Conservation (phyloP, 2,888 invertebrate species). For the Operophtera brumata region DNA sequence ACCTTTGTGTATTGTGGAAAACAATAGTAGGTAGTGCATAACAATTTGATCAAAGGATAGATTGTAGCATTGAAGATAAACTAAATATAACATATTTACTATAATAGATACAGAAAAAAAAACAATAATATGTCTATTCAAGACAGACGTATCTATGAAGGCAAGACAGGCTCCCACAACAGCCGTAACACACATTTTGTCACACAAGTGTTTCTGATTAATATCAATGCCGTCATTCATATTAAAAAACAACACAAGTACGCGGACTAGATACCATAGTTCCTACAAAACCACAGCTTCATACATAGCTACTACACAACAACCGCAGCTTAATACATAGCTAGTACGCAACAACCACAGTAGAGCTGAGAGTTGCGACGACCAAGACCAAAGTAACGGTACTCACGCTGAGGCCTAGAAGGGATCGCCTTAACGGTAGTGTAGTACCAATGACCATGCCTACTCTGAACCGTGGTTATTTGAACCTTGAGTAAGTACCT, state of each 20-base stretch:
- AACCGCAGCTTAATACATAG: slow-evolving; percentile 1
- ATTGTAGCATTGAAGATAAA: no score
- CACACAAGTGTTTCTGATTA: slow-evolving; percentile 3
- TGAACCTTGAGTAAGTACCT: slow-evolving; percentile 21
- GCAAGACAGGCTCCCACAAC: not conserved
- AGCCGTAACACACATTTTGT: slow-evolving; percentile 3
- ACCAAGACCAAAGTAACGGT: slow-evolving; percentile 40
- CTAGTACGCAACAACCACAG: slow-evolving; percentile 1
- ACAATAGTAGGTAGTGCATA: no score
- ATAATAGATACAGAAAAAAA: no score
- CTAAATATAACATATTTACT: no score
- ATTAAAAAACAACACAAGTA: slow-evolving; percentile 17
- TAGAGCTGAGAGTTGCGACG: slow-evolving; percentile 17
- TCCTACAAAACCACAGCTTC: not conserved
- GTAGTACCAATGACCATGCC: slow-evolving; percentile 37
- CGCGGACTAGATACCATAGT: slow-evolving; percentile 23
- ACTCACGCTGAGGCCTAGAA: slow-evolving; percentile 43
- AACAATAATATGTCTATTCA: no score
- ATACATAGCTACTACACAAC: not conserved
- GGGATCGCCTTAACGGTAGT: slow-evolving; percentile 46
- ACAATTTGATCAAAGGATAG: no score
- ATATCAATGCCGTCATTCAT: slow-evolving; percentile 6
- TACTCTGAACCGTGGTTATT: slow-evolving; percentile 10
- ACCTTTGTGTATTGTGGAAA: no score
- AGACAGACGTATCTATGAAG: no score